Evolutionary conservation across 2,113 vertebrate species (phyloP).

Genomic region (Chloroceryle aenea): DNA sequence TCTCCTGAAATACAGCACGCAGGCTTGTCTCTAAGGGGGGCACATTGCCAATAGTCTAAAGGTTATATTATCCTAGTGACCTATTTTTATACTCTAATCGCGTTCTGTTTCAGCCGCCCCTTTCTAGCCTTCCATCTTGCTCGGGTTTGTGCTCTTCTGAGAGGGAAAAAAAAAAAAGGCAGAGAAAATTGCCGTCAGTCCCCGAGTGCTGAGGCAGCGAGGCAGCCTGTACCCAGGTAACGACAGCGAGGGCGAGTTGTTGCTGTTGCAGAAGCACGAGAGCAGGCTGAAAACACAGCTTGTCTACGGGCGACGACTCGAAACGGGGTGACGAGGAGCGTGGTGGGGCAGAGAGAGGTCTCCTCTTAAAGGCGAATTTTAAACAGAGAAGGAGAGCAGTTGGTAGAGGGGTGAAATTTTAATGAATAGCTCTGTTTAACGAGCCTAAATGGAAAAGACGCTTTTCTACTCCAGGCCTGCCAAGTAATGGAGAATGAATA

Average conservation of each 20-base stretch:
- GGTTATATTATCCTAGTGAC: slow-evolving; percentile 72
- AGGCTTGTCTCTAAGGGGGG: slow-evolving; percentile 44
- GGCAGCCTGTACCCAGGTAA: slow-evolving; percentile 1
- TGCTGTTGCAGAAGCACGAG: not conserved
- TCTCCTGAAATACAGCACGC: slow-evolving; percentile 32
- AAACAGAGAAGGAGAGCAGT: not conserved
- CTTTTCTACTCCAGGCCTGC: slow-evolving; percentile 64
- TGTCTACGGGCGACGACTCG: not conserved
- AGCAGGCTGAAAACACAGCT: not conserved
- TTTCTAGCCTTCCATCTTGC: slow-evolving; percentile 31
- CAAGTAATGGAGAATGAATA: slow-evolving; percentile 65
- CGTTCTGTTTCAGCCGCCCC: not conserved
- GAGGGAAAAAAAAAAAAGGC: not conserved
- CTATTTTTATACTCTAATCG: slow-evolving; percentile 66
- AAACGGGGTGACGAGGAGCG: not conserved
- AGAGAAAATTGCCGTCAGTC: not conserved
- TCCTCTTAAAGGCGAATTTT: not conserved
- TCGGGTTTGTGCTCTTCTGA: not conserved
- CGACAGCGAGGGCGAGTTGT: not conserved
- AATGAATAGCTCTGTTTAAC: slow-evolving; percentile 61
- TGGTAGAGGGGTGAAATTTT: slow-evolving; percentile 11
- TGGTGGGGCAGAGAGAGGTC: not conserved
- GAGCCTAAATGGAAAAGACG: slow-evolving; percentile 44
- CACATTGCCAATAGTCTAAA: slow-evolving; percentile 64
- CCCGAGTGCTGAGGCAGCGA: not conserved